Evolutionary conservation across 2,797 vertebrate genomes (phyloP).

Genomic region (Agapornis canus): DNA sequence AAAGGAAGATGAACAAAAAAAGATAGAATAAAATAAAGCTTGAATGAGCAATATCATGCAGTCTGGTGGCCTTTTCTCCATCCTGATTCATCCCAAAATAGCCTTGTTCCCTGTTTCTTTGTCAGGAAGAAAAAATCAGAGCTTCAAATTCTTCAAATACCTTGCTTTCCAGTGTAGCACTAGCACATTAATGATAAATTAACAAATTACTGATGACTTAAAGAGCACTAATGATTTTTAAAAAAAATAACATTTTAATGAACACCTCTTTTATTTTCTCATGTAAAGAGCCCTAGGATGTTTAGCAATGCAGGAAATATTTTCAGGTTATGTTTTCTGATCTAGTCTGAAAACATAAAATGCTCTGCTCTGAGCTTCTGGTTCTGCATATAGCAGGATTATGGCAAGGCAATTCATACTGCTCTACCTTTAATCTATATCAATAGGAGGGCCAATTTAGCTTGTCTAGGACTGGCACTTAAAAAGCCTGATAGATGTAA

Average conservation of each 20-base stretch:
- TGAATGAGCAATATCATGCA: neutral
- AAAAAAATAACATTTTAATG: neutral
- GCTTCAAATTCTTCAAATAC: neutral
- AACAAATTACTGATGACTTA: neutral
- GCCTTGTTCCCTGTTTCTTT: accelerated
- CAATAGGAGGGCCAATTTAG: conserved; percentile 63
- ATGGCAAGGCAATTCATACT: conserved; percentile 58
- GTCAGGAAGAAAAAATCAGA: neutral
- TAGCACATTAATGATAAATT: neutral
- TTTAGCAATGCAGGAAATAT: neutral
- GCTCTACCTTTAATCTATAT: conserved; percentile 67
- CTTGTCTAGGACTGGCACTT: conserved; percentile 39
- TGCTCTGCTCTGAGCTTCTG: neutral
- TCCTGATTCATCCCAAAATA: neutral
- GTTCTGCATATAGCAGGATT: conserved; percentile 75
- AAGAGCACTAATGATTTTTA: neutral
- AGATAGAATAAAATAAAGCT: neutral
- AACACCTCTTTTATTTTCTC: neutral
- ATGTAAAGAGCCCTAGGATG: neutral
- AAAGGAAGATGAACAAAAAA: neutral
- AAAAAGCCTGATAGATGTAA: conserved; percentile 31
- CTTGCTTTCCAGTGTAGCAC: neutral
- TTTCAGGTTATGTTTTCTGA: conserved; percentile 37
- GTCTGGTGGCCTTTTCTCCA: neutral
- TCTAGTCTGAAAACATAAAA: conserved; percentile 36